Percentiles rank a stretch among this genome's conserved stretches.
Evolutionary conservation across 2,113 vertebrate genomes (phyloP).

Genomic region (Microcebus lehilahytsara): DNA sequence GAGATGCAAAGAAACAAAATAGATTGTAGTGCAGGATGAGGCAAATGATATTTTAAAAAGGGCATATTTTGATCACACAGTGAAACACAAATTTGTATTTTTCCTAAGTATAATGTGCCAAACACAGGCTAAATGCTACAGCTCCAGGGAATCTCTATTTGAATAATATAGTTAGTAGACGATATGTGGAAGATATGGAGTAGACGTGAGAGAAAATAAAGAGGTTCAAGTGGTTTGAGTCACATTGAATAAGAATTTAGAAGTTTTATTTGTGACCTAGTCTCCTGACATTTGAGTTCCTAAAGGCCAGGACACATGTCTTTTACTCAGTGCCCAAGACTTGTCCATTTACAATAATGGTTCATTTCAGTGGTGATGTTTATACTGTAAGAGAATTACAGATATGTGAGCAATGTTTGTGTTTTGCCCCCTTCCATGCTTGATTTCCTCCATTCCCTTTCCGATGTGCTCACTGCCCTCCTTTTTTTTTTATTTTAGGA

Average conservation of each 20-base stretch:
- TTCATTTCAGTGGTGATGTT: not conserved
- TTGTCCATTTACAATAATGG: not conserved
- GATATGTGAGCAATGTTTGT: not conserved
- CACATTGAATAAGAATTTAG: not conserved
- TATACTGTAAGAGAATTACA: not conserved
- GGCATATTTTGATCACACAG: not conserved
- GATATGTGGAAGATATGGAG: not conserved
- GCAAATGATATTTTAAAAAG: constrained; percentile 23
- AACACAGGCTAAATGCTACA: not conserved
- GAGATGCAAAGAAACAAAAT: constrained; percentile 9
- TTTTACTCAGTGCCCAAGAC: not conserved
- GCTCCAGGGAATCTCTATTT: not conserved
- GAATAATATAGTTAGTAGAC: not conserved
- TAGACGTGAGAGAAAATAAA: constrained; percentile 18
- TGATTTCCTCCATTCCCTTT: not conserved
- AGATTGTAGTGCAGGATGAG: not conserved
- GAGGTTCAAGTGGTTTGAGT: not conserved
- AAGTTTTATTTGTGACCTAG: not conserved
- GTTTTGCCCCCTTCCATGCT: not conserved
- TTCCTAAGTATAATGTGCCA: not conserved
- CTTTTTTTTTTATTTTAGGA: too few species aligned
- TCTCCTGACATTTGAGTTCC: not conserved
- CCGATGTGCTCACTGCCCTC: not conserved
- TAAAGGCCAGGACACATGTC: not conserved
- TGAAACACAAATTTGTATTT: not conserved